Percentiles rank a stretch among this genome's conserved stretches.
Evolutionary conservation across 2,113 vertebrate species (phyloP).

Genomic region (Corythaeola cristata): DNA sequence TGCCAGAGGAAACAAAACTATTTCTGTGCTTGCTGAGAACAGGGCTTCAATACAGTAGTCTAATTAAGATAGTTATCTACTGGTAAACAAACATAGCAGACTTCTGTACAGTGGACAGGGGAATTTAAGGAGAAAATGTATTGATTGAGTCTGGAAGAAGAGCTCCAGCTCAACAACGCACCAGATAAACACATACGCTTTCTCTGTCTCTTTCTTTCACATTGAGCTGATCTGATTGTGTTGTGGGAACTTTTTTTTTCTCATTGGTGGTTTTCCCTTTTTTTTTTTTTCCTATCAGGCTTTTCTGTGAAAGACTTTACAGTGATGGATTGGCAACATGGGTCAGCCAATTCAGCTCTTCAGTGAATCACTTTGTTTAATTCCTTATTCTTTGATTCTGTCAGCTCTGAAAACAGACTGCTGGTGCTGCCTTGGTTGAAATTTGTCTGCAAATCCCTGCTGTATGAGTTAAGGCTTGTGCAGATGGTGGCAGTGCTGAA

Average conservation of each 20-base stretch:
- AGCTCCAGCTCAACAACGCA: background rate
- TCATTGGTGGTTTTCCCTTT: background rate
- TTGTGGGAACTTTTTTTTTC: background rate
- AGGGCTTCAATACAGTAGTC: conserved; percentile 43
- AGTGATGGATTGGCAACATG: background rate
- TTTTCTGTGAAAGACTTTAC: background rate
- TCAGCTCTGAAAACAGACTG: background rate
- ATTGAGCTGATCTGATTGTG: background rate
- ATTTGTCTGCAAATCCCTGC: conserved; percentile 10
- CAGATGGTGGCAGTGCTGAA: conserved; percentile 33
- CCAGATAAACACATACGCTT: background rate
- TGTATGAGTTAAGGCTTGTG: background rate
- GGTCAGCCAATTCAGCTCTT: background rate
- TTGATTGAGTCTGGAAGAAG: conserved; percentile 25
- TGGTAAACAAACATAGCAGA: conserved; percentile 62
- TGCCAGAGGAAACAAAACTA: conserved; percentile 33
- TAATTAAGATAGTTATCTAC: conserved; percentile 75
- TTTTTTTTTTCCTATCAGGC: background rate
- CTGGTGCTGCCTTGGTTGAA: background rate
- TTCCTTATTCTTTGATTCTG: background rate
- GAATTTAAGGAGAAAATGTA: conserved; percentile 39
- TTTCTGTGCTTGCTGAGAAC: conserved; percentile 30
- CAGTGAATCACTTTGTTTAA: conserved; percentile 14
- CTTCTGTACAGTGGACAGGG: background rate
- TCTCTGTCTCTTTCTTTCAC: background rate